Evolutionary conservation across 35 echinoderm and acorn worm genomes (phyloP), one percentile per base, ranked within the genome.

Genomic region (Amphiura filiformis): DNA sequence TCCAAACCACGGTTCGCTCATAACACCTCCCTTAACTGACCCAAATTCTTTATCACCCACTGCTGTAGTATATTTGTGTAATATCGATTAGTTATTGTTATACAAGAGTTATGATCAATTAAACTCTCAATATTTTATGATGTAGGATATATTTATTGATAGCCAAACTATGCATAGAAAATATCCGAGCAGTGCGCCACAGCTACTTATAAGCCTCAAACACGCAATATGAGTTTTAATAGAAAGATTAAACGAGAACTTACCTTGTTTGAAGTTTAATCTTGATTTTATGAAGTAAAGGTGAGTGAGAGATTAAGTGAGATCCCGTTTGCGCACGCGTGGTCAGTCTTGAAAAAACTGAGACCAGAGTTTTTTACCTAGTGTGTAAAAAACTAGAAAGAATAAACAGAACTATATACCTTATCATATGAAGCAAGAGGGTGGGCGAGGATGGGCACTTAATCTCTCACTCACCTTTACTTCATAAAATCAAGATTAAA

Each of bases 391-490:
- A 38, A 40, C 32, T 39, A 37, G 37, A 64, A 13, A 13, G 14
- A 36, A 77, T 31, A n/a, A 11, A 31, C 7, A 31, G 26, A 35
- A 31, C 34, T 77, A 26, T n/a, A n/a, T n/a, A 39, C 12, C 34
- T 37, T 37, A 36, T 80, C 26, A 18, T 34, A 61, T 36, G 35
- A 86, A 32, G 11, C 26, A 37, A 38, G 84, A 36, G 75, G 61
- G 84, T 38, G 61, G 36, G 84, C 4, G 57, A 86, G 31, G 15
- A 13, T 26, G 84, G 84, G 84, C 84, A 86, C 37, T 37, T 86
- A 38, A 86, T 86, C 83, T 85, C 83, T 85, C 83, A 85, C 83
- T 85, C 37, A 85, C 57, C 61, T 13, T 86, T 86, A 86, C 83
- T 84, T 86, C 38, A 80, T 80, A 36, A 80, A 80, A 80, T 80